A percentile compares a stretch with the other conserved stretches of the same genome.
These are phyloP conservation scores for Asbolus verrucosus DNA, from an alignment of 1,140 invertebrate species.

Conservation along the genomic window DNA sequence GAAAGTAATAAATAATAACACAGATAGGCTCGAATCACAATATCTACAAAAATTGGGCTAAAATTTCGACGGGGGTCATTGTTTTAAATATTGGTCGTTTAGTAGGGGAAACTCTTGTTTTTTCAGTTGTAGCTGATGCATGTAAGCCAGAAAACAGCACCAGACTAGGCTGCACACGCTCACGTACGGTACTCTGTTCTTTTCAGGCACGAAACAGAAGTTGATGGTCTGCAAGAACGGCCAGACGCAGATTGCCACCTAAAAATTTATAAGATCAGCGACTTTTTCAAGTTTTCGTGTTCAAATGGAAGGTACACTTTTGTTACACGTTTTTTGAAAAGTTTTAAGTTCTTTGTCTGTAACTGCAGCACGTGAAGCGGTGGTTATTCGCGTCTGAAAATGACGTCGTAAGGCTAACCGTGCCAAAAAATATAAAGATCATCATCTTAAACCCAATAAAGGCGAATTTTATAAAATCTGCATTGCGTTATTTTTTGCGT, in stretches of 20 bases:
- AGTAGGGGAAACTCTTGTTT: slow-evolving; percentile 49
- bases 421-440: no score
- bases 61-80: slow-evolving; percentile 8
- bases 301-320: background rate
- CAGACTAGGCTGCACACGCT: slow-evolving; percentile 85
- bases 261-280: slow-evolving; percentile 55
- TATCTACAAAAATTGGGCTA: background rate
- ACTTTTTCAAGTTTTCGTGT: background rate
- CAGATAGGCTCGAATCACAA: background rate
- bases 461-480: no score
- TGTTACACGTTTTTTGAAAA: background rate
- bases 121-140: slow-evolving; percentile 79
- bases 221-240: slow-evolving; percentile 86
- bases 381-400: no score
- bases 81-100: slow-evolving; percentile 7
- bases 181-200: slow-evolving; percentile 86
- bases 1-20: background rate
- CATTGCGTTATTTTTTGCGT: no score
- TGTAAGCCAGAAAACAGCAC: slow-evolving; percentile 88
- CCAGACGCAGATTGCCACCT: slow-evolving; percentile 86
- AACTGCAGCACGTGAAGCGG: no score
- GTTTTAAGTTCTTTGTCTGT: no score
- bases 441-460: no score
- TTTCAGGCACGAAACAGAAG: slow-evolving; percentile 80
- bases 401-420: no score